phyloP scores from a whole-genome alignment of 2,888 invertebrate genomes.

The Xestobium rufovillosum region DNA sequence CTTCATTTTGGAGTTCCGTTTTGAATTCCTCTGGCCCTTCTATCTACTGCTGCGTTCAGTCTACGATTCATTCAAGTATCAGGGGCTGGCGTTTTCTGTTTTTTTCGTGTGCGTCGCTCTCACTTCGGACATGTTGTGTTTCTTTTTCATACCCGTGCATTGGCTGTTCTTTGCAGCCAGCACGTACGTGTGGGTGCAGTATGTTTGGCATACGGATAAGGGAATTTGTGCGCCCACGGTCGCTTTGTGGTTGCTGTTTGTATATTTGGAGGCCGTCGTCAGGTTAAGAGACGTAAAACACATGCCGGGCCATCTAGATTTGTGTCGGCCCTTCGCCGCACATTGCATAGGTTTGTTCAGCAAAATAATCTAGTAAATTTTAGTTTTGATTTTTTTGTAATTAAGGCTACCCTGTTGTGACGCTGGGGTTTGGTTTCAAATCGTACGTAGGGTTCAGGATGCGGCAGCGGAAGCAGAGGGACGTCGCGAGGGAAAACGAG shows the following conservation, averaged over 20 bases:
- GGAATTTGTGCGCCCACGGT: slow-evolving; percentile 93
- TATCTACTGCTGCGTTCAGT: slow-evolving; percentile 93
- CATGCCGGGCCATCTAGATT: slow-evolving; percentile 78
- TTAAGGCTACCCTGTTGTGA: slow-evolving; percentile 90
- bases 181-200: slow-evolving; percentile 98
- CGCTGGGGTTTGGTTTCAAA: slow-evolving; percentile 93
- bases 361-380: background rate
- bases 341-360: slow-evolving; percentile 65
- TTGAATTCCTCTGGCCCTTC: slow-evolving; percentile 98
- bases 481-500: slow-evolving; percentile 91
- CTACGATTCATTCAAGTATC: slow-evolving; percentile 96
- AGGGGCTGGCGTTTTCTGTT: slow-evolving; percentile 95
- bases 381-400: slow-evolving; percentile 41
- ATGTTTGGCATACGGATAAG: slow-evolving; percentile 94
- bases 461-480: slow-evolving; percentile 83
- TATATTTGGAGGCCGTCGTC: slow-evolving; percentile 89
- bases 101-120: slow-evolving; percentile 97
- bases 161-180: slow-evolving; percentile 97
- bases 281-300: slow-evolving; percentile 75
- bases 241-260: slow-evolving; percentile 86
- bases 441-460: slow-evolving; percentile 85
- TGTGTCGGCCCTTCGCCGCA: slow-evolving; percentile 93
- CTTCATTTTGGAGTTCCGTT: slow-evolving; percentile 95
- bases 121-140: slow-evolving; percentile 97
- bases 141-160: slow-evolving; percentile 96